These are phyloP conservation scores for Tolypeutes matacus DNA, from an alignment of 2,797 vertebrate species.

Conservation along the genomic window DNA sequence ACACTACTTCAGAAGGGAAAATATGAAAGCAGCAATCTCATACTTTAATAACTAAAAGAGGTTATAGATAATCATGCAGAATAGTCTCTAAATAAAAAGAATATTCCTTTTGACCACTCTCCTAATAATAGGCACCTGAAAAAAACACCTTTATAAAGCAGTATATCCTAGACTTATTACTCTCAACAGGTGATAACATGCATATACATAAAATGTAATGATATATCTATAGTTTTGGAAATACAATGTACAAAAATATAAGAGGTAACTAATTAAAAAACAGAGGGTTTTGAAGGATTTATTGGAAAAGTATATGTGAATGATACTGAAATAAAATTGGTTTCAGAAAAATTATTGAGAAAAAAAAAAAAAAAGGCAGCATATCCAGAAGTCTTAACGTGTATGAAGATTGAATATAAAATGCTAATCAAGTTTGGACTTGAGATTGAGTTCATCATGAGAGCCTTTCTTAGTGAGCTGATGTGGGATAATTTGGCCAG, in stretches of 20 bases:
- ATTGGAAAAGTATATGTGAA: no score
- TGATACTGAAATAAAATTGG: no score
- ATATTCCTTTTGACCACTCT: not conserved
- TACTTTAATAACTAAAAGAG: not conserved
- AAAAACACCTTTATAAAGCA: not conserved
- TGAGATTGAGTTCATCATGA: not conserved
- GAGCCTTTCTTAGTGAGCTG: not conserved
- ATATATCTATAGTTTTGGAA: no score
- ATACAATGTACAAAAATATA: no score
- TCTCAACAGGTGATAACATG: no score
- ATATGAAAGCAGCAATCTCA: not conserved
- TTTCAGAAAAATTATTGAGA: no score
- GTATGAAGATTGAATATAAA: not conserved
- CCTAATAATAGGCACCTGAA: not conserved
- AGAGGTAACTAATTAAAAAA: no score
- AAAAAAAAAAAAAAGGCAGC: no score
- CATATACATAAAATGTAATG: no score
- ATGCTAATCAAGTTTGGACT: not conserved
- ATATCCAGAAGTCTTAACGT: not conserved
- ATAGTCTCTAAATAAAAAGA: not conserved
- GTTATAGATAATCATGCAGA: not conserved
- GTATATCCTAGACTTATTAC: no score
- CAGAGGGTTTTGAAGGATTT: no score
- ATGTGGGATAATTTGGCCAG: not conserved
- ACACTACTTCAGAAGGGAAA: not conserved